Evolutionary conservation across 2,888 invertebrate genomes (phyloP), one percentile per base, ranked within the genome.

Genomic region (Euproctis similis): DNA sequence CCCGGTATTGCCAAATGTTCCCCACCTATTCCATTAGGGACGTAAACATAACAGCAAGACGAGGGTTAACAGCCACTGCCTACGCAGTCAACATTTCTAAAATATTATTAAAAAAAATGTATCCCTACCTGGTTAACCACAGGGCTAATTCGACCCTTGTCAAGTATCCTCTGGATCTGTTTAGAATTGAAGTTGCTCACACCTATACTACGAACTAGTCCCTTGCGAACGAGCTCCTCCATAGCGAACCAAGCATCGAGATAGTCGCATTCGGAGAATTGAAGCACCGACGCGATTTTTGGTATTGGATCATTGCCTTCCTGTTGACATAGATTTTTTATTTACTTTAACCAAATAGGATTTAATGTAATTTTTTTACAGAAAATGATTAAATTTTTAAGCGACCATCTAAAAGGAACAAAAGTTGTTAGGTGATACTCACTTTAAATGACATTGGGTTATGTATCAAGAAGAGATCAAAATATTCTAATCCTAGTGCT

Each of bases 141-240:
- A 0, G 93, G 93, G 44, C 88, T 89, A 17, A 92, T 75, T 33
- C 67, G 84, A 8, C 89, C 89, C 28, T 86, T 87, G 6, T 88
- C 86, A 18, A 94, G 46, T 1, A 96, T 51, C 24, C 91, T 82
- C 36, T 90, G 86, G 3, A 95, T 66, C 63, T 97, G 96, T 23
- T 87, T 74, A 6, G 89, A 89, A 67, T 94, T 96, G 64, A 96
- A 96, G 72, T 97, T 97, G 41, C 94, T 94, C 4, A 96, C 72
- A 0, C 96, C 96, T 41, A 95, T 91, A 26, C 90, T 89, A 47
- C 87, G 90, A 0, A 87, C 88, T 6, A 93, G 71, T 0, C 93
- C 93, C 39, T 86, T 77, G 25, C 86, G 61, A 3, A 89, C 86
- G 9, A 93, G 85, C n/a, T 86, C 77, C 59, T 96, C 96, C 90